Base-by-base conservation (phyloP, 2,113 vertebrate genomes). In the Xyrauchen texanus region DNA sequence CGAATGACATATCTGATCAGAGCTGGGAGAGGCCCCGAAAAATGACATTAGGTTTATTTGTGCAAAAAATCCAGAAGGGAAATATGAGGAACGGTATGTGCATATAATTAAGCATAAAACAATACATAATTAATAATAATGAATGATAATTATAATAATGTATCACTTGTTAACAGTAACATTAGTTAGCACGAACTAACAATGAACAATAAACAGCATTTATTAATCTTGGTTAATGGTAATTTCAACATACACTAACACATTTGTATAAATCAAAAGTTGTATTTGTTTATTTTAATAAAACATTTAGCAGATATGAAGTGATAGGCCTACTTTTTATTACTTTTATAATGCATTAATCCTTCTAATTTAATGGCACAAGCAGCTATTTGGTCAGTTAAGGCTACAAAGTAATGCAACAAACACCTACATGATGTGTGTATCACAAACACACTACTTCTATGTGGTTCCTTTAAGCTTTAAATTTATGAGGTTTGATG, bases 291-390 rank as follows among this genome's bases (percentile, higher is more conserved):
- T 34, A 34, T 34, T 34, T 3, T 34, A 34, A 34, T 34, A 34
- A 34, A 34, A 34, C 21, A 34, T 34, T 34, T 34, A 34, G 21
- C 13, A 46, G 6, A 45, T 42, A 65, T 45, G 64, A 64, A 62
- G 45, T 16, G 4, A 16, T 61, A 46, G 21, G 21, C 21, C 44
- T n/a, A n/a, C n/a, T 4, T 8, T 7, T 55, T 0, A 72, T 71
- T 79, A 13, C 61, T 10, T 62, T 45, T 16, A 12, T 74, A 52
- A 74, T 58, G 53, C 67, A 67, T 74, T 74, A 44, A 60, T 65
- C 10, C 9, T 55, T 74, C 16, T 16, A 5, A 51, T 72, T 13
- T 60, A 68, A 16, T 47, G 11, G 13, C 13, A 21, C 44, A 49
- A 44, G 0, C 15, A 51, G 44, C 74, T 66, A 74, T 74, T 80